phyloP scores from a whole-genome alignment of 2,113 vertebrate species.

The Promerops cafer region DNA sequence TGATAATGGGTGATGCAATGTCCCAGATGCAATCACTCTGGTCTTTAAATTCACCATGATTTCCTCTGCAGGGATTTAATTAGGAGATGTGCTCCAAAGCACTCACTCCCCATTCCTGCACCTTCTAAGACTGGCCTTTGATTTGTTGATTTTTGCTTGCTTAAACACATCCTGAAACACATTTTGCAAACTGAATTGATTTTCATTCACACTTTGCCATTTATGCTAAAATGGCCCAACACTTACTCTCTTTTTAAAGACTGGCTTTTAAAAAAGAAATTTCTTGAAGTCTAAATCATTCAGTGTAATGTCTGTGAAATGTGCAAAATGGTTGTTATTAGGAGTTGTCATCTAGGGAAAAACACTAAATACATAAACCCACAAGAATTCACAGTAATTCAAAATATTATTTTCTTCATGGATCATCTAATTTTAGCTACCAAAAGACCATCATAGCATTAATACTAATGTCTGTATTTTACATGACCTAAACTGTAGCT shows the following conservation, averaged over 20 bases:
- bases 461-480: background rate
- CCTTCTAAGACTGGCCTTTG: background rate
- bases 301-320: conserved; percentile 19
- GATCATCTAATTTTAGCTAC: background rate
- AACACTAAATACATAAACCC: conserved; percentile 32
- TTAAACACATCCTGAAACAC: conserved; percentile 4
- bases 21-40: background rate
- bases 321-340: conserved; percentile 35
- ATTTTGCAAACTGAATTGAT: conserved; percentile 33
- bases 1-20: background rate
- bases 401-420: background rate
- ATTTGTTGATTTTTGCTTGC: background rate
- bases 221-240: background rate
- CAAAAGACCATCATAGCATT: background rate
- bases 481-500: background rate
- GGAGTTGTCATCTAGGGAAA: background rate
- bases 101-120: background rate
- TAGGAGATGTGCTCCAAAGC: background rate
- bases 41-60: background rate
- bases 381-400: background rate
- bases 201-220: background rate
- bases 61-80: background rate
- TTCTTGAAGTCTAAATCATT: conserved; percentile 2
- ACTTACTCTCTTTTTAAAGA: background rate
- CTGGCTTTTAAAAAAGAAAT: background rate